Evolutionary conservation across 1,140 invertebrate species (phyloP).

Genomic region (Antheraea pernyi): DNA sequence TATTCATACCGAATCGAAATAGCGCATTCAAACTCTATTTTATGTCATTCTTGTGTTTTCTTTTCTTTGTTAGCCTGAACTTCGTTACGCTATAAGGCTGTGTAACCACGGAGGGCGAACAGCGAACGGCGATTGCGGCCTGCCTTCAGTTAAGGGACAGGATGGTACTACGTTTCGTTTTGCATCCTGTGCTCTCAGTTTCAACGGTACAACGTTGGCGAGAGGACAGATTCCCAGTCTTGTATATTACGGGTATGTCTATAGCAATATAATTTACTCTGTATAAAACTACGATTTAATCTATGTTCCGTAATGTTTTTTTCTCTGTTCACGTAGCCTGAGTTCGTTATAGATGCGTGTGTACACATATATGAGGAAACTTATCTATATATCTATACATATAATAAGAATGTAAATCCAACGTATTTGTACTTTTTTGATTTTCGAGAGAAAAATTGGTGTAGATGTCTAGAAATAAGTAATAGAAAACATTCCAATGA

Average conservation of each 20-base stretch:
- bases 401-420: no score
- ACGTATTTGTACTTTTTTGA: no score
- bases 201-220: constrained; percentile 96
- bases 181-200: constrained; percentile 94
- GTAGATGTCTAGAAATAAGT: no score
- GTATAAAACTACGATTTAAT: no score
- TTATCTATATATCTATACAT: no score
- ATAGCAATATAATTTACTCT: neutral
- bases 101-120: constrained; percentile 95
- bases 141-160: constrained; percentile 92
- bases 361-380: no score
- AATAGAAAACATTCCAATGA: no score
- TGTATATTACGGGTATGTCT: constrained; percentile 85
- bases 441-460: no score
- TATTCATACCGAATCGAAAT: neutral
- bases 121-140: constrained; percentile 94
- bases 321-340: no score
- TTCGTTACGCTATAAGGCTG: constrained; percentile 93
- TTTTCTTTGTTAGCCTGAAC: constrained; percentile 84
- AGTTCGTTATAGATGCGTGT: no score
- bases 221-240: constrained; percentile 97
- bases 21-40: neutral
- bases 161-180: constrained; percentile 97
- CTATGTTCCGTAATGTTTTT: no score
- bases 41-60: neutral